Conservation (phyloP, 2,113 vertebrate species). For the Psilopogon haemacephalus region DNA sequence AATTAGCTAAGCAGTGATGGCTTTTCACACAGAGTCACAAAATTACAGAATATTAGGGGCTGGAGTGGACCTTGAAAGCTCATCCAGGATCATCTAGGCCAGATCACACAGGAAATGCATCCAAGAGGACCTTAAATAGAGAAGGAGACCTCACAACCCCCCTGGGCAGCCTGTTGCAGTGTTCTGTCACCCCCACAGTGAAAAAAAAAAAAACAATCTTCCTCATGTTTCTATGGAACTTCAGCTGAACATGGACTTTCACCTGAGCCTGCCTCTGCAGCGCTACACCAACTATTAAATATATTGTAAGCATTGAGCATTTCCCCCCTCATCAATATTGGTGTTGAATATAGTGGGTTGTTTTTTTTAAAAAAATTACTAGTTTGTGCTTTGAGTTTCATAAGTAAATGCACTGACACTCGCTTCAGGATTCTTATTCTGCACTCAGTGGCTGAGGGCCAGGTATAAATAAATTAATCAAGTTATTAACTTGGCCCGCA, state of each 20-base stretch:
- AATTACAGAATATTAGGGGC: no score
- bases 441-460: not conserved
- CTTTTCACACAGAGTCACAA: not conserved
- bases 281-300: not conserved
- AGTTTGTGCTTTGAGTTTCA: not conserved
- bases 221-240: no score
- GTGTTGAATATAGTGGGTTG: no score
- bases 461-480: constrained; percentile 43
- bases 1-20: not conserved
- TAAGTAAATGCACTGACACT: not conserved
- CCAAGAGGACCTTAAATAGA: no score
- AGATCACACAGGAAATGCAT: no score
- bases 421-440: not conserved
- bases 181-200: no score
- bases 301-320: not conserved
- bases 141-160: no score
- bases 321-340: not conserved
- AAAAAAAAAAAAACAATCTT: no score
- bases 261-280: not conserved
- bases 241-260: not conserved
- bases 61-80: no score
- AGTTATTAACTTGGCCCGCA: not conserved
- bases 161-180: no score
- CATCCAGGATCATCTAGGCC: no score
- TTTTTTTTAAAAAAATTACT: not conserved